phyloP scores from a whole-genome alignment of 2,113 vertebrate species.

The Apaloderma vittatum region DNA sequence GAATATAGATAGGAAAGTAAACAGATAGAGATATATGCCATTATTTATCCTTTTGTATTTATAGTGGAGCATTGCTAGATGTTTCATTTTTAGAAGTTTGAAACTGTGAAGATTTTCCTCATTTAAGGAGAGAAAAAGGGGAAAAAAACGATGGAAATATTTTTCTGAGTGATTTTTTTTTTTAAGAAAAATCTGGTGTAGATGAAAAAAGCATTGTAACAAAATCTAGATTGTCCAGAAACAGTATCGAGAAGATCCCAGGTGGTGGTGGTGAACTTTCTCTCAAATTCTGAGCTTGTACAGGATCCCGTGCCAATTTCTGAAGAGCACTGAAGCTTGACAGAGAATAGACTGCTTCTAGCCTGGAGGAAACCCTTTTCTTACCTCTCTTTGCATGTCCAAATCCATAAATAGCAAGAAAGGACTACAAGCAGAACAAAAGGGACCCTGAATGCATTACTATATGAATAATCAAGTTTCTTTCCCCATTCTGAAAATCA shows the following conservation, averaged over 20 bases:
- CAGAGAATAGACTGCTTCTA: not conserved
- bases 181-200: not conserved
- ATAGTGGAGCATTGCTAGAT: not conserved
- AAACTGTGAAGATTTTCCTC: not conserved
- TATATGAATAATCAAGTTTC: not conserved
- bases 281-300: not conserved
- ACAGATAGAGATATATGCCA: not conserved
- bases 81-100: not conserved
- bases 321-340: not conserved
- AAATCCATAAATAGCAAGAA: not conserved
- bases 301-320: not conserved
- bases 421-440: not conserved
- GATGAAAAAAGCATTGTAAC: not conserved
- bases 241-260: not conserved
- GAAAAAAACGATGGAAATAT: not conserved
- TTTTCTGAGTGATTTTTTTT: not conserved
- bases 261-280: not conserved
- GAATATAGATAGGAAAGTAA: not conserved
- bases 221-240: not conserved
- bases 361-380: not conserved
- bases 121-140: not conserved
- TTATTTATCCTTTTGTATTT: not conserved
- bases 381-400: not conserved
- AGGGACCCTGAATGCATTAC: not conserved
- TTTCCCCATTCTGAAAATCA: not conserved